Percentiles rank a stretch among this genome's conserved stretches.
Evolutionary conservation across 2,113 vertebrate genomes (phyloP).

Genomic region (Cisticola juncidis): DNA sequence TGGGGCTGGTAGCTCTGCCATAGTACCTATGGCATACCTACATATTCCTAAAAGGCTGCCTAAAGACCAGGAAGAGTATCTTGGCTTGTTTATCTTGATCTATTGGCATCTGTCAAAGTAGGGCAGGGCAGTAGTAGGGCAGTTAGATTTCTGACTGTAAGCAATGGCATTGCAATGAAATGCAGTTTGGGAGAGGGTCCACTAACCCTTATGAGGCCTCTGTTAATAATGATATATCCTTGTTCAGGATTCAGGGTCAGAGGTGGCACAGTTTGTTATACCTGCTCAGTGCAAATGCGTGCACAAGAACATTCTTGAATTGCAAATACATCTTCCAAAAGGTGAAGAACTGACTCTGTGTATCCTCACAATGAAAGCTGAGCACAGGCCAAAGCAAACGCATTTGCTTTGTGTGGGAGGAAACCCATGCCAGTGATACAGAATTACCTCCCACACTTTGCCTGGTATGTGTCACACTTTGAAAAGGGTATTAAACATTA

Average conservation of each 20-base stretch:
- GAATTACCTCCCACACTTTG: slow-evolving; percentile 53
- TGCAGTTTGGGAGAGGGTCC: background rate
- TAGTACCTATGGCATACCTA: background rate
- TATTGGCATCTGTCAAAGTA: background rate
- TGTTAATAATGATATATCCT: background rate
- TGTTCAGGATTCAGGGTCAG: background rate
- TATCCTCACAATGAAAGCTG: background rate
- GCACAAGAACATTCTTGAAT: background rate
- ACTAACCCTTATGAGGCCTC: background rate
- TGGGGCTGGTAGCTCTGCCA: background rate
- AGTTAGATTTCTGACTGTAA: background rate
- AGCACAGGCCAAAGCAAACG: background rate
- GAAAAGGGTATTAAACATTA: slow-evolving; percentile 60
- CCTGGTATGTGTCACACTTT: slow-evolving; percentile 49
- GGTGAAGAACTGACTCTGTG: background rate
- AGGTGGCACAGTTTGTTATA: background rate
- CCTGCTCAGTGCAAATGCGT: background rate
- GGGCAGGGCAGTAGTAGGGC: background rate
- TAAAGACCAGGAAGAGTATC: background rate
- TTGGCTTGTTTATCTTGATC: background rate
- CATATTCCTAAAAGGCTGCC: background rate
- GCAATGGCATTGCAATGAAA: background rate
- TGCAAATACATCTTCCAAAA: background rate
- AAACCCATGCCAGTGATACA: slow-evolving; percentile 4
- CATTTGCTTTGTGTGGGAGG: slow-evolving; percentile 31